A percentile compares a stretch with the other conserved stretches of the same genome.
These are phyloP conservation scores for Drosophila leonis DNA, from an alignment of 2,888 invertebrate genomes.

Conservation along the genomic window DNA sequence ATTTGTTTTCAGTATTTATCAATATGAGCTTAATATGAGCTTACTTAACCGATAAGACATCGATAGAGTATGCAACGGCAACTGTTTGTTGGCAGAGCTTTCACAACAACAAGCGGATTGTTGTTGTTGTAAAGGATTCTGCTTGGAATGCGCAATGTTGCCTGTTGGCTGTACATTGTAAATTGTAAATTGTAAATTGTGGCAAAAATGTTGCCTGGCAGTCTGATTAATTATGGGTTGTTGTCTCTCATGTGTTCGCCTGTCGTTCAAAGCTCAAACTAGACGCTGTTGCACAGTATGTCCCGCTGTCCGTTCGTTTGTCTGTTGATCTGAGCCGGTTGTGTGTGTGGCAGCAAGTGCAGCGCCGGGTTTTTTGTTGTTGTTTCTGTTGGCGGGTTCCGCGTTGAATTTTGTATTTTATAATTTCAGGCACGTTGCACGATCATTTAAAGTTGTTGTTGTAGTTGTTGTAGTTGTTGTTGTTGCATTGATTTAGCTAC, in stretches of 20 bases:
- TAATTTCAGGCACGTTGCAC: constrained; percentile 78
- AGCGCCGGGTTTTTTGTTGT: constrained; percentile 38
- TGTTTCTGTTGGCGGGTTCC: constrained; percentile 54
- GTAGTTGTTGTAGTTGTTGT: constrained; percentile 16
- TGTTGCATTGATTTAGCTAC: constrained; percentile 48
- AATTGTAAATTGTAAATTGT: constrained; percentile 51
- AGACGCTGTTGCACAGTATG: constrained; percentile 47
- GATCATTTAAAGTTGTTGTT: constrained; percentile 50
- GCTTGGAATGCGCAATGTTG: constrained; percentile 51
- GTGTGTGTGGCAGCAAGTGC: constrained; percentile 56
- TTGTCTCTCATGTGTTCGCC: constrained; percentile 67
- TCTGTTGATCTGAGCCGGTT: constrained; percentile 55
- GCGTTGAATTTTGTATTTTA: constrained; percentile 74
- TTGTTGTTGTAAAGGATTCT: constrained; percentile 63
- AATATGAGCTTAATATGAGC: no score
- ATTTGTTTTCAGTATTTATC: no score
- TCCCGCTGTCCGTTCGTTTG: constrained; percentile 8
- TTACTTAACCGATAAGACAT: background rate
- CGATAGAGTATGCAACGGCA: background rate
- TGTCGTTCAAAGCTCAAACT: constrained; percentile 78
- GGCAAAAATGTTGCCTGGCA: constrained; percentile 31
- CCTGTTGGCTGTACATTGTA: constrained; percentile 59
- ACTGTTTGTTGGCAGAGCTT: background rate
- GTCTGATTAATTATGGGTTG: constrained; percentile 78
- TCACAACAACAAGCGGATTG: background rate